Base-by-base conservation (phyloP, 2,888 invertebrate genomes). In the Thysanoteuthis rhombus region DNA sequence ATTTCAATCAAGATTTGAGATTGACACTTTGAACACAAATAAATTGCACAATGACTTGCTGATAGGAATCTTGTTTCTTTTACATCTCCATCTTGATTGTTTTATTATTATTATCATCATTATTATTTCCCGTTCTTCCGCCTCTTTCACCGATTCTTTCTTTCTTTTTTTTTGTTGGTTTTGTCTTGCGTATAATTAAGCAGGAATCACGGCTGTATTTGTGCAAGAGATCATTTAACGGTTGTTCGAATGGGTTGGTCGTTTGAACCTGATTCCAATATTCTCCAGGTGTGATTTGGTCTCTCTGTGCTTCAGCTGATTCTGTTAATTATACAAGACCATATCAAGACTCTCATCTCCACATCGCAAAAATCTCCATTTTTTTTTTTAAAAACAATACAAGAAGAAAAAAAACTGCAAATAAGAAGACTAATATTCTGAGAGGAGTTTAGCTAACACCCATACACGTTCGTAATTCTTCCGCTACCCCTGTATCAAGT, bases 211-310 rank as follows among this genome's bases (percentile, higher is more conserved):
- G n/a, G 16, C 75, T n/a, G 16, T 75, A n/a, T 75, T 75, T 75
- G 12, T 75, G n/a, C 75, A 75, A 75, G 3, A n/a, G n/a, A 75
- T 75, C 75, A n/a, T 75, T 75, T 75, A 75, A n/a, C 19, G 19
- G n/a, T n/a, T n/a, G 75, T 75, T 75, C 22, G 52, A 52, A 22
- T 52, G 52, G 52, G 52, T 52, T 75, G 22, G 75, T 75, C 22
- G 75, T 10, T 75, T n/a, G 75, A 75, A 75, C 75, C 75, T n/a
- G 16, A n/a, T n/a, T n/a, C 75, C n/a, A 75, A 75, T 75, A 75
- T 75, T 75, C n/a, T 75, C 75, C 75, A 75, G 75, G 75, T 75
- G 75, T 75, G 75, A 75, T 75, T 75, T 75, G n/a, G 75, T 75
- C 75, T 75, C n/a, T n/a, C n/a, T 75, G 12, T n/a, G 75, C n/a